Conservation (phyloP, 2,888 invertebrate genomes). For the Eupsilia transversa region DNA sequence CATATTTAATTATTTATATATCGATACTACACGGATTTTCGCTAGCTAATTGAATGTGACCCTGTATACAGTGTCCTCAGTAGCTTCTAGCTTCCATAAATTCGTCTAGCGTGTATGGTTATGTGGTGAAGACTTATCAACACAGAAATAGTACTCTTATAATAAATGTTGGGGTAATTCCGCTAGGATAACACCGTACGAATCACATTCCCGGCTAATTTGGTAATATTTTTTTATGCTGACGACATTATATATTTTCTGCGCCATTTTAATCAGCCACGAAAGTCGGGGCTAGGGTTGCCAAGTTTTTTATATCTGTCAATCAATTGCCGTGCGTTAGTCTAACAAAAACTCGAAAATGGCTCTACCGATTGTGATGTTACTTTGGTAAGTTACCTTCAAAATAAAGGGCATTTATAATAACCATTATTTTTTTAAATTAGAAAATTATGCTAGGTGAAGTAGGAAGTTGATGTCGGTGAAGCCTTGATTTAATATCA, state of each 20-base stretch:
- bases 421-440: neutral
- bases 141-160: too few species aligned
- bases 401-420: constrained; percentile 11
- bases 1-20: too few species aligned
- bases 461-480: neutral
- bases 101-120: neutral
- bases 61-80: neutral
- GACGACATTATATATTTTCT: neutral
- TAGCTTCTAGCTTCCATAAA: neutral
- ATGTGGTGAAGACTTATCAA: neutral
- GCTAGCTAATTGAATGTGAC: too few species aligned
- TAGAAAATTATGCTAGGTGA: constrained; percentile 4
- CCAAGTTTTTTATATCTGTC: too few species aligned
- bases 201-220: neutral
- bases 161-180: neutral
- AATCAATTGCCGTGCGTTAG: too few species aligned
- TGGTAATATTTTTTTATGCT: too few species aligned
- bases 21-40: too few species aligned
- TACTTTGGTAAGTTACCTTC: too few species aligned
- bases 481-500: too few species aligned
- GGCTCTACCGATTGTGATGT: too few species aligned
- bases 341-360: too few species aligned
- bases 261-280: neutral
- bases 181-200: neutral
- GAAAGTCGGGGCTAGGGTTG: neutral